These are phyloP conservation scores for Iphiclides podalirius DNA, from an alignment of 2,888 invertebrate species.

Conservation along the genomic window DNA sequence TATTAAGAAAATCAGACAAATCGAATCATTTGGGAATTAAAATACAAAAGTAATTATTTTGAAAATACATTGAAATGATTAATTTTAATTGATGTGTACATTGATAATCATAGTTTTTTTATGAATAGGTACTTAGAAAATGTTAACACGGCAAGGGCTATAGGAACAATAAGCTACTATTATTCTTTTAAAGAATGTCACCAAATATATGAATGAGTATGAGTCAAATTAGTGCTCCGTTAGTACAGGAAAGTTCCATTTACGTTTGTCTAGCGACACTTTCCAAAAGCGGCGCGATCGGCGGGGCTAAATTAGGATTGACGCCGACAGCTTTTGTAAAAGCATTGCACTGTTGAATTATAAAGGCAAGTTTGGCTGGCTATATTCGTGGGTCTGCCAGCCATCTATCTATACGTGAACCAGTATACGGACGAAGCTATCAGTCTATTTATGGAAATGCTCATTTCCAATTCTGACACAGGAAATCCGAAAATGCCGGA, in stretches of 20 bases:
- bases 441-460: slow-evolving; percentile 62
- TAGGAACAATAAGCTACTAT: too few species aligned
- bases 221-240: too few species aligned
- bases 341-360: slow-evolving; percentile 80
- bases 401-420: slow-evolving; percentile 46
- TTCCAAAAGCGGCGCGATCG: slow-evolving; percentile 73
- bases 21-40: too few species aligned
- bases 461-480: slow-evolving; percentile 74
- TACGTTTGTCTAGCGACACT: slow-evolving; percentile 75
- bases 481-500: slow-evolving; percentile 40
- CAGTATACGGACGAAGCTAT: slow-evolving; percentile 49
- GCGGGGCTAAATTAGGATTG: slow-evolving; percentile 74
- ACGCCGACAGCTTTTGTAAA: slow-evolving; percentile 79
- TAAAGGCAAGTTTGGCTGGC: slow-evolving; percentile 71
- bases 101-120: too few species aligned
- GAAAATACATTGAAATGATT: too few species aligned
- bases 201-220: too few species aligned
- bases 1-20: too few species aligned
- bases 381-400: slow-evolving; percentile 67
- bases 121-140: too few species aligned
- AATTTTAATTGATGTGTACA: too few species aligned
- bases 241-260: slow-evolving; percentile 69
- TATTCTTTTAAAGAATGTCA: too few species aligned
- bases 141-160: too few species aligned
- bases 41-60: too few species aligned